Base-by-base conservation (phyloP, 2,888 invertebrate genomes). In the Agrilus biguttatus region DNA sequence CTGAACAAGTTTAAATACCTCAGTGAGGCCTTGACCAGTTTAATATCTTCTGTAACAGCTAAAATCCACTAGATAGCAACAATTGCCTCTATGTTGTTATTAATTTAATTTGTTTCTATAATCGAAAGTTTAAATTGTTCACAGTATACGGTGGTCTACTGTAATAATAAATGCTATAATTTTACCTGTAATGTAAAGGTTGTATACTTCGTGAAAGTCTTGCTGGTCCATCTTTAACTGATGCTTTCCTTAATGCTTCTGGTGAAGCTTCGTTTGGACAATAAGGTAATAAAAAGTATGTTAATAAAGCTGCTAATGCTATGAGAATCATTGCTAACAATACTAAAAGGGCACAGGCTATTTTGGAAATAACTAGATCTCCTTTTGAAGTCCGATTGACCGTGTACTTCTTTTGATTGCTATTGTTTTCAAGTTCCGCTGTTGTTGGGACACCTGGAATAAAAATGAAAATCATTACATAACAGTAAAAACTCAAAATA, bases 371-470 rank as follows among this genome's bases (percentile, higher is more conserved):
- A 8, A 53, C 46, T 8, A 61, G 49, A 34, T 63, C 49, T 39
- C 58, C 60, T 36, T 51, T 54, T 5, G 53, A 49, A 36, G 50
- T 47, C 40, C 54, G 47, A 49, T 66, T 66, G 4, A 66, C 57
- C 2, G 65, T 65, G 49, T 66, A 66, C 45, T 65, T 65, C 42
- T 61, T 65, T 43, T 61, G 61, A 50, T 60, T 59, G 45, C 54
- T 54, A 53, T 62, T 63, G 52, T 62, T 64, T 50, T 64, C 65
- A 36, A 63, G 50, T 40, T 65, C 66, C 49, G 51, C 59, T 40
- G 60, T 52, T 10, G 63, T 59, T 42, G 65, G 65, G 8, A 66
- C 64, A 55, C 66, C 66, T 66, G 54, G 3, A 58, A 59, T 38
- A 45, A 49, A 45, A 48, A 41, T 43, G 33, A 47, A 37, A 39